These are phyloP conservation scores for Anarhynchus alexandrinus DNA, from an alignment of 2,113 vertebrate species.

Conservation along the genomic window DNA sequence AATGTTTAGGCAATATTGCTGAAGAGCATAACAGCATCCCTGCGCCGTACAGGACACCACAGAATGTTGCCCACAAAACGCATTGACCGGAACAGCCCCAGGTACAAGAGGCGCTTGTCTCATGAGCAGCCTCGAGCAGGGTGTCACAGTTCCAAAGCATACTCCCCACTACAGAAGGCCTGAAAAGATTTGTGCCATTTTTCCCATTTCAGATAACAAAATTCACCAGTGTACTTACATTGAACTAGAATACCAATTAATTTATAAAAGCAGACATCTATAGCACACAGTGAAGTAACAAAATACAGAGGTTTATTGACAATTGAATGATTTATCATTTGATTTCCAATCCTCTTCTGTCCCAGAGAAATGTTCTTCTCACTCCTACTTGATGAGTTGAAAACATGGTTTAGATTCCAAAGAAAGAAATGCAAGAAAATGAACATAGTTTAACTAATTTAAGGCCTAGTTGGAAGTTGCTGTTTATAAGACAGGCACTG, in stretches of 20 bases:
- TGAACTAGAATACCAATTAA: not conserved
- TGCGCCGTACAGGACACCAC: not conserved
- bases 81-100: not conserved
- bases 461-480: constrained; percentile 32
- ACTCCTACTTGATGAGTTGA: not conserved
- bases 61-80: not conserved
- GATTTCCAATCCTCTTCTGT: not conserved
- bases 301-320: constrained; percentile 84
- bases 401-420: not conserved
- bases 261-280: not conserved
- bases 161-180: not conserved
- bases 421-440: not conserved
- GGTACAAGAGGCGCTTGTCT: not conserved
- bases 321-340: constrained; percentile 27
- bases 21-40: not conserved
- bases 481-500: constrained; percentile 5
- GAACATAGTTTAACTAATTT: not conserved
- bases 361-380: not conserved
- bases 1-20: not conserved
- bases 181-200: not conserved
- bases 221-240: not conserved
- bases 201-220: not conserved
- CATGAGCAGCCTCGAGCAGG: not conserved
- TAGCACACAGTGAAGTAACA: constrained; percentile 45
- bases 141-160: not conserved